Base-by-base conservation (phyloP, 2,797 vertebrate species). In the Melopsittacus undulatus region DNA sequence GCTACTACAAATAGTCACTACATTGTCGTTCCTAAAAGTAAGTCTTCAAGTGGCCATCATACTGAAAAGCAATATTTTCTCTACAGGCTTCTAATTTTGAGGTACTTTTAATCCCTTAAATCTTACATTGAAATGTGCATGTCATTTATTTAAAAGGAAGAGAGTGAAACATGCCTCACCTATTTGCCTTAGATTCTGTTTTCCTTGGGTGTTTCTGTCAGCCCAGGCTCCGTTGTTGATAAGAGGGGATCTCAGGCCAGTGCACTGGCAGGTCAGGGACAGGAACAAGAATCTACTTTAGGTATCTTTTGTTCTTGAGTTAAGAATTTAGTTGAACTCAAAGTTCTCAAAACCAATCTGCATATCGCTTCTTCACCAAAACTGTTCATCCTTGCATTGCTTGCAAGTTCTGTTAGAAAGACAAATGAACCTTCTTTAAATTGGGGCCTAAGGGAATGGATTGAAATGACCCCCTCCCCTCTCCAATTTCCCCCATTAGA, bases 361-460 rank as follows among this genome's bases (percentile, higher is more conserved):
- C 23, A 3, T 4, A 1, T 64, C 0, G 1, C 80, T 93, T 43
- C 83, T 87, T 70, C 67, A 13, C 77, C 70, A 74, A 51, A 69
- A 75, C 48, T 74, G 59, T 32, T 92, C 73, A 76, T 94, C 78
- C 69, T 89, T 64, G 22, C 92, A 62, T 29, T 0, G 0, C 66
- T 86, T 61, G 20, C 70, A 43, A 91, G 66, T 86, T 95, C 88
- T 93, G 76, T 91, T 95, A 66, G 75, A 95, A 87, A 89, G 92
- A 92, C 22, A 82, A 68, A 94, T 78, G 63, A 84, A 84, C 52
- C 81, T 59, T 56, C 73, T 97, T 84, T 87, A 86, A 96, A 89
- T 52, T 87, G 68, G 56, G n/a, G 83, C 69, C 62, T 89, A 52
- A 87, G 86, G 90, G 82, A 77, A 89, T 68, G 81, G 87, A 59